phyloP scores from a whole-genome alignment of 1,140 invertebrate species.

The Pseudomyrmex sp. region DNA sequence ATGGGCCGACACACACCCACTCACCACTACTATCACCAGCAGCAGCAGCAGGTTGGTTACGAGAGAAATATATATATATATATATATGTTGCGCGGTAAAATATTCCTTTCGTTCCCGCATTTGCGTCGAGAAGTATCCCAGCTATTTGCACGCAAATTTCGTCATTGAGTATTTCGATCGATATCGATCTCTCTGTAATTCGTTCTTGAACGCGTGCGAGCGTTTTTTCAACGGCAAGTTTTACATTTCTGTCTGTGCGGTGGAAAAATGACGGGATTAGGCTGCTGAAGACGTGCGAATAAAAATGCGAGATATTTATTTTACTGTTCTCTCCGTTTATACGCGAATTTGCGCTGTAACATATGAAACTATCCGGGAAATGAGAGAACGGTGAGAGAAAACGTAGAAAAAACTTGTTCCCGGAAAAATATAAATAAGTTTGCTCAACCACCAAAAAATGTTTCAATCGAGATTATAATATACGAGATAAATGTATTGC shows the following conservation, averaged over 20 bases:
- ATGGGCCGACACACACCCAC: conserved; percentile 82
- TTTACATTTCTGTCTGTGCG: background rate
- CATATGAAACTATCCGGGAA: background rate
- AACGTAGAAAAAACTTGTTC: background rate
- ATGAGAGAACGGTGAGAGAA: background rate
- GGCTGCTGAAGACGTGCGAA: too few relatives aligned
- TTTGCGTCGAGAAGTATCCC: background rate
- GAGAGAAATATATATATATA: background rate
- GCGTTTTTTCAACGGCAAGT: background rate
- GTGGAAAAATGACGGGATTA: background rate
- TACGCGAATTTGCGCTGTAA: background rate
- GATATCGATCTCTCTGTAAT: background rate
- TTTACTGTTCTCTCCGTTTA: background rate
- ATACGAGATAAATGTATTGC: conserved; percentile 4
- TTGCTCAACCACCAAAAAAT: background rate
- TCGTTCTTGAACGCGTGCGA: background rate
- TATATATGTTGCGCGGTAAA: background rate
- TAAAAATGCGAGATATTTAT: background rate
- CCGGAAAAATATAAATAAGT: background rate
- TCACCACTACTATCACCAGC: conserved; percentile 83
- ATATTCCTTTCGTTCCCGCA: conserved; percentile 31
- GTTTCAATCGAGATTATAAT: background rate
- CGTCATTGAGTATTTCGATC: conserved; percentile 1
- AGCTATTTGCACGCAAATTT: background rate
- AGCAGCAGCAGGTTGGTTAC: conserved; percentile 80